phyloP scores from a whole-genome alignment of 2,797 vertebrate genomes.

The Lepilemur ruficaudatus region DNA sequence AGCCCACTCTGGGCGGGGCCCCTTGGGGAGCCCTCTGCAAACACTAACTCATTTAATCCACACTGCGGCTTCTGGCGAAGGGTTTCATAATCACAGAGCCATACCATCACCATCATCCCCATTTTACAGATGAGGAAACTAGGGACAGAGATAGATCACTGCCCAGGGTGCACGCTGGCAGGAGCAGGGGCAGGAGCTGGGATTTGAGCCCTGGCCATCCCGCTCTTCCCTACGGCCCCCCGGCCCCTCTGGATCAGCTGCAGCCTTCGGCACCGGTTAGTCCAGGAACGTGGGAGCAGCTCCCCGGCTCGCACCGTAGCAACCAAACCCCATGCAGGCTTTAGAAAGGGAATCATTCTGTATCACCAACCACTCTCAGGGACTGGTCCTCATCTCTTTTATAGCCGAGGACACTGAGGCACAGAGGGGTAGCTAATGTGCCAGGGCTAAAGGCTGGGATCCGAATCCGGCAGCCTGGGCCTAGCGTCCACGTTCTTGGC shows the following conservation, averaged over 20 bases:
- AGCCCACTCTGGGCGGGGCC: neutral
- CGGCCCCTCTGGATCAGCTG: neutral
- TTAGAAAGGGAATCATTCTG: neutral
- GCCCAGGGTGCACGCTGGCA: neutral
- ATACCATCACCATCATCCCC: neutral
- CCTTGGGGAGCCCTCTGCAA: neutral
- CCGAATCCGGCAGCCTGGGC: too few species aligned
- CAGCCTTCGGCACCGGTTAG: rapidly evolving
- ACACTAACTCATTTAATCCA: neutral
- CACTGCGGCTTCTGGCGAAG: rapidly evolving
- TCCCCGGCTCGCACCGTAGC: rapidly evolving
- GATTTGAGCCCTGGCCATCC: neutral
- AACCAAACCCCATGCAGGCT: rapidly evolving
- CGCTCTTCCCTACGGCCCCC: neutral
- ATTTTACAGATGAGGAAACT: neutral
- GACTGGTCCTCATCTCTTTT: neutral
- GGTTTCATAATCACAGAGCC: neutral
- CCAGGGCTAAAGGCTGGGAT: neutral
- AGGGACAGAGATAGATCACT: neutral
- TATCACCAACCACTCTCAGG: neutral
- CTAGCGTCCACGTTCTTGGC: too few species aligned
- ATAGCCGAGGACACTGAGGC: neutral
- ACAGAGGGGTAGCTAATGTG: neutral
- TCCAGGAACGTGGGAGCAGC: rapidly evolving
- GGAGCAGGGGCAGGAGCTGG: neutral